Percentiles rank a stretch among this genome's conserved stretches.
phyloP scores from a whole-genome alignment of 2,888 invertebrate genomes.

The Drosophila diplacantha region DNA sequence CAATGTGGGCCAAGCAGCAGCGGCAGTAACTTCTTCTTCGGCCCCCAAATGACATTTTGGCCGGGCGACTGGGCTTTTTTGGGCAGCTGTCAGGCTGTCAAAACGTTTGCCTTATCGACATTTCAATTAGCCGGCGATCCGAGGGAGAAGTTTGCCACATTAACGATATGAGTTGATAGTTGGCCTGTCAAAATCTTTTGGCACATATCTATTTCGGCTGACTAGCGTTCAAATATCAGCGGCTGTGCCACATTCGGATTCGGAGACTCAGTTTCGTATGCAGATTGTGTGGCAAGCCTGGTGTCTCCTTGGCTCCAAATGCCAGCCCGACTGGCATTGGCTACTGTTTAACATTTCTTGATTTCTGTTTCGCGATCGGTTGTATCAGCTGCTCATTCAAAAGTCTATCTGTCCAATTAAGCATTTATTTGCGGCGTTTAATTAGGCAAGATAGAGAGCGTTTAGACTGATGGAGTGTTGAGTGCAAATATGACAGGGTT shows the following conservation, averaged over 20 bases:
- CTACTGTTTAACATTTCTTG: slow-evolving; percentile 37
- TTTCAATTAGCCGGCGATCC: slow-evolving; percentile 66
- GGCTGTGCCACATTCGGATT: slow-evolving; percentile 13
- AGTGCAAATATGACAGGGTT: slow-evolving; percentile 39
- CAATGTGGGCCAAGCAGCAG: slow-evolving; percentile 55
- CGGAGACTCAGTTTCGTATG: slow-evolving; percentile 23
- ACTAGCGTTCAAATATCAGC: slow-evolving; percentile 58
- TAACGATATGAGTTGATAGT: slow-evolving; percentile 63
- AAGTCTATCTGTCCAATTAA: slow-evolving; percentile 72
- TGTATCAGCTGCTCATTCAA: slow-evolving; percentile 54
- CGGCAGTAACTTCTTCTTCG: slow-evolving; percentile 58
- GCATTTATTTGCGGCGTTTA: slow-evolving; percentile 59
- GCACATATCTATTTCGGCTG: slow-evolving; percentile 63
- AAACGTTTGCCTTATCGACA: slow-evolving; percentile 70
- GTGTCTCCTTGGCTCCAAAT: slow-evolving; percentile 24
- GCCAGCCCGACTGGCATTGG: slow-evolving; percentile 22
- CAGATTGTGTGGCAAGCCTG: slow-evolving; percentile 45
- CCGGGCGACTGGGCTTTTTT: slow-evolving; percentile 2
- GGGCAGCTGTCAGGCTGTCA: slow-evolving; percentile 63
- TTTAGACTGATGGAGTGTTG: slow-evolving; percentile 31
- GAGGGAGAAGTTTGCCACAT: slow-evolving; percentile 43
- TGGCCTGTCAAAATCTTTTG: slow-evolving; percentile 68
- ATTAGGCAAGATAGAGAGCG: slow-evolving; percentile 62
- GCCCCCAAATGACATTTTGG: slow-evolving; percentile 2
- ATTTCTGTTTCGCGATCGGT: slow-evolving; percentile 29